phyloP scores from a whole-genome alignment of 2,888 invertebrate genomes.

The Blomia tropicalis region DNA sequence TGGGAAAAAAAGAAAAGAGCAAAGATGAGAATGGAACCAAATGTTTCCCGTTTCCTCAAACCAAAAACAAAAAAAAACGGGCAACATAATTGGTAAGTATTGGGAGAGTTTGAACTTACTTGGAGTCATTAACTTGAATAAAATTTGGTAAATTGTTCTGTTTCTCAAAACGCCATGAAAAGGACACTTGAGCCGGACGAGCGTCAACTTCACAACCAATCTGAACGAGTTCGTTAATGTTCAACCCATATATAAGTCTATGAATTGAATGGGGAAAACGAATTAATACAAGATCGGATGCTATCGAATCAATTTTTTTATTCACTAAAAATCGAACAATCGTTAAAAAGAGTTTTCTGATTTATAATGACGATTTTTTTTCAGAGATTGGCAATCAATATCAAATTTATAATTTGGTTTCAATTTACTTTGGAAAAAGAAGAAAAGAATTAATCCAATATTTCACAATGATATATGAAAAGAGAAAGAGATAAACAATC shows the following conservation, averaged over 20 bases:
- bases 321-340: too few relatives aligned
- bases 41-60: neutral
- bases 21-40: neutral
- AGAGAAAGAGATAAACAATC: neutral
- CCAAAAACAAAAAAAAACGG: neutral
- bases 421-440: too few relatives aligned
- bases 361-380: too few relatives aligned
- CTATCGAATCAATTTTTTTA: too few relatives aligned
- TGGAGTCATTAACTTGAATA: conserved; percentile 24
- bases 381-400: too few relatives aligned
- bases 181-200: conserved; percentile 28
- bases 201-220: conserved; percentile 28
- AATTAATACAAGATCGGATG: too few relatives aligned
- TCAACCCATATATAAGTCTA: conserved; percentile 24
- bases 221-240: conserved; percentile 20
- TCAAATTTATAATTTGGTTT: too few relatives aligned
- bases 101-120: conserved; percentile 12
- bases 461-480: neutral
- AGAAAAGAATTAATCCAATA: too few relatives aligned
- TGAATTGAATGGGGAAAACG: too few relatives aligned
- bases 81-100: neutral
- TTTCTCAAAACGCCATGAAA: conserved; percentile 27
- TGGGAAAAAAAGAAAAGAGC: neutral
- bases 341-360: too few relatives aligned
- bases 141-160: conserved; percentile 22